Base-by-base conservation (phyloP, 2,797 vertebrate genomes). In the Melanotaenia pygmaea region DNA sequence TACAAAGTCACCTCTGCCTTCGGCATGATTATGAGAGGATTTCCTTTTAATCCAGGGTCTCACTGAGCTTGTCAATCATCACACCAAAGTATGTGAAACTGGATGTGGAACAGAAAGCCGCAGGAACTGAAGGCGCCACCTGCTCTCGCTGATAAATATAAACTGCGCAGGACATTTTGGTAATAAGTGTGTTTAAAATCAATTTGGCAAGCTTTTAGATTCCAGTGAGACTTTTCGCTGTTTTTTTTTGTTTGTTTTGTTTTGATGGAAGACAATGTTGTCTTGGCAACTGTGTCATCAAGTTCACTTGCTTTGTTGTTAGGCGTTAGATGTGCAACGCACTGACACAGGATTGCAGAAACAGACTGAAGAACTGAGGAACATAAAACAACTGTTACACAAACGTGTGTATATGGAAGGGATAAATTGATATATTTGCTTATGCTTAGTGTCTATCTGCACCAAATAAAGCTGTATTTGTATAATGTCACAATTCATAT, bases 1-100 rank as follows among this genome's bases (percentile, higher is more conserved):
- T 34, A 54, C 64, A 68, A 77, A 70, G 74, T 66, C 76, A 81
- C 65, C 67, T 38, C 77, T 45, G 70, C 26, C 80, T 70, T 79
- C 34, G 1, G 56, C 40, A 51, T 66, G 72, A 83, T 88, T 82
- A 88, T 70, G 61, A 80, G 65, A 65, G 83, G 89, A 89, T 88
- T 91, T 76, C 68, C 70, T 81, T 75, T 64, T 91, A 90, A 92
- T 92, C 87, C 83, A 18, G 64, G 72, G 79, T 81, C 47, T 89
- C 70, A 76, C 72, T 65, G 43, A 7, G 67, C 70, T 47, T 80
- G 85, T 87, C 86, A 86, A 80, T 91, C 88, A 88, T 71, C 59
- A 11, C 59, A 59, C 40, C 26, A 32, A 62, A 74, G 66, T 58
- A 61, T 68, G 58, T 59, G 60, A 80, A 70, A 80, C 35, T 9